Evolutionary conservation across 2,113 vertebrate genomes (phyloP).

Genomic region (Cryptotis parvus): DNA sequence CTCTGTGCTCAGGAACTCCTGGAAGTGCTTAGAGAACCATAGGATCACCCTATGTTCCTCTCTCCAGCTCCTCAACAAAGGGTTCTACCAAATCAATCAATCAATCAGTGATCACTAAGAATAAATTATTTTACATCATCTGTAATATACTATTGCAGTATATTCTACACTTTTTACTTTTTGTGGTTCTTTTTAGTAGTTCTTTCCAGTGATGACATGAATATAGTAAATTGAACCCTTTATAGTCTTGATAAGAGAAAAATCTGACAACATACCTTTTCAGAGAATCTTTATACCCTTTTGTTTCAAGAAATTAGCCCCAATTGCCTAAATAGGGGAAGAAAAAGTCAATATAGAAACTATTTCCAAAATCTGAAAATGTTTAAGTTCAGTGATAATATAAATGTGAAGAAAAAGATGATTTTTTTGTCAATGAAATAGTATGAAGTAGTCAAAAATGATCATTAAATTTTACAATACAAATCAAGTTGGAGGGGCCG

Average conservation of each 20-base stretch:
- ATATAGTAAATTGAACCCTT: background rate
- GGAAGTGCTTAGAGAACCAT: too few relatives aligned
- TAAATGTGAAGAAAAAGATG: background rate
- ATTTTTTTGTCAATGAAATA: background rate
- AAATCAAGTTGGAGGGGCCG: background rate
- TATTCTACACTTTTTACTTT: background rate
- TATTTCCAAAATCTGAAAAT: constrained; percentile 34
- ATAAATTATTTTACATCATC: too few relatives aligned
- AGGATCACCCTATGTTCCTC: too few relatives aligned
- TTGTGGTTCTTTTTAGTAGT: background rate
- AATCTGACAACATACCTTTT: background rate
- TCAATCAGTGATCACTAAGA: background rate
- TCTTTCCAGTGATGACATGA: background rate
- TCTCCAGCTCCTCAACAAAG: too few relatives aligned
- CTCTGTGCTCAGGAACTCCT: too few relatives aligned
- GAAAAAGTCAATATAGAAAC: background rate
- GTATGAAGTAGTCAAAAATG: background rate
- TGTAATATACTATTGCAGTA: background rate
- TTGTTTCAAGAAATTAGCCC: background rate
- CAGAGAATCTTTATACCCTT: background rate
- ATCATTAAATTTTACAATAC: constrained; percentile 28
- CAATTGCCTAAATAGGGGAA: background rate
- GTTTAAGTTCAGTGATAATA: background rate
- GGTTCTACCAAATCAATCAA: background rate
- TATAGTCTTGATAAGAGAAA: background rate